Evolutionary conservation across 2,888 invertebrate genomes (phyloP).

Genomic region (Lumbricus terrestris): DNA sequence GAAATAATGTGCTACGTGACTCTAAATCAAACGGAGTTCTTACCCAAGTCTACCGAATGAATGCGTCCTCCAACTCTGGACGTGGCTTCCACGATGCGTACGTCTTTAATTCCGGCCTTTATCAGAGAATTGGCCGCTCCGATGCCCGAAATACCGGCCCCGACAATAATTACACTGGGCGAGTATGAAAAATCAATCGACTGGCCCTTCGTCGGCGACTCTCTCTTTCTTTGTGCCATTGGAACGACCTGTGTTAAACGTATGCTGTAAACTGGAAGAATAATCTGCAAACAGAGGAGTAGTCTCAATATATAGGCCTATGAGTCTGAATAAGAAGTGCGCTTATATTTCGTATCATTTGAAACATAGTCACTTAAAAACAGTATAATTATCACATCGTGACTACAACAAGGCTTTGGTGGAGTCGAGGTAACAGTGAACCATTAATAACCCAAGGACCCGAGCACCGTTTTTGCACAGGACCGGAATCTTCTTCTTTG

Average conservation of each 20-base stretch:
- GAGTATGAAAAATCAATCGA: not conserved
- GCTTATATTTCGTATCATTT: not conserved
- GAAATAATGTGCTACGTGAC: not conserved
- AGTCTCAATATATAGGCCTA: too few species aligned
- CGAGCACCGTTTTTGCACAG: too few species aligned
- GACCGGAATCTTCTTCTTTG: too few species aligned
- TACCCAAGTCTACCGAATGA: slow-evolving; percentile 48
- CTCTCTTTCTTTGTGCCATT: not conserved
- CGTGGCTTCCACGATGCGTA: slow-evolving; percentile 54
- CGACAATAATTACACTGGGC: slow-evolving; percentile 51
- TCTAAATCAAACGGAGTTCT: slow-evolving; percentile 22
- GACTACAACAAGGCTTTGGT: too few species aligned
- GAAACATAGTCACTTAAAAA: too few species aligned
- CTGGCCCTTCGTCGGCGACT: not conserved
- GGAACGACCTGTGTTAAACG: not conserved
- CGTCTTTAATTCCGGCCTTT: slow-evolving; percentile 51
- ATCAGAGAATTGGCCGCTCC: slow-evolving; percentile 49
- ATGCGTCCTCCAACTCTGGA: slow-evolving; percentile 55
- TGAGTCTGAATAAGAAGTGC: not conserved
- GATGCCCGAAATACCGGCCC: slow-evolving; percentile 56
- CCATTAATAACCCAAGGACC: too few species aligned
- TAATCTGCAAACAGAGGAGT: not conserved
- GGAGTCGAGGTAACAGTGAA: too few species aligned
- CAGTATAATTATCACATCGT: not conserved
- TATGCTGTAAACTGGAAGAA: not conserved